Evolutionary conservation across 2,888 invertebrate species (phyloP).

Genomic region (Pediacus dermestoides): DNA sequence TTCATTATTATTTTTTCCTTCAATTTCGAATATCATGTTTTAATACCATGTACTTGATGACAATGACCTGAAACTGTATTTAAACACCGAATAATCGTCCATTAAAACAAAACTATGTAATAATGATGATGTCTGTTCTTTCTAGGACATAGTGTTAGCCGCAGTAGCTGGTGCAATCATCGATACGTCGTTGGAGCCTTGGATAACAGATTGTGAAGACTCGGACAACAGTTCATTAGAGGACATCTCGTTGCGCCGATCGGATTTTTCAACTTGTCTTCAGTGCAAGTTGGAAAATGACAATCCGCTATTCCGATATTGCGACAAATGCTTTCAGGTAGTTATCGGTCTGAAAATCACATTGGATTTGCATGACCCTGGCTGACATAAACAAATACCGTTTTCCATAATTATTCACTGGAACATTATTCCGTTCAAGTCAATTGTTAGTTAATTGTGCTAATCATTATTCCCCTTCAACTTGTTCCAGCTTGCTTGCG

Average conservation of each 20-base stretch:
- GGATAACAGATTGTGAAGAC: conserved; percentile 46
- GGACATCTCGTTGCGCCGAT: conserved; percentile 30
- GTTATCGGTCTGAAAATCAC: conserved; percentile 8
- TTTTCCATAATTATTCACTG: too few relatives aligned
- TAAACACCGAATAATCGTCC: too few relatives aligned
- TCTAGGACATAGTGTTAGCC: conserved; percentile 30
- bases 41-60: too few relatives aligned
- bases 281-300: conserved; percentile 60
- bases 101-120: too few relatives aligned
- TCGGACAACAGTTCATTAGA: conserved; percentile 41
- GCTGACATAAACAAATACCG: conserved; percentile 13
- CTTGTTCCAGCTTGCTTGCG: too few relatives aligned
- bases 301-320: conserved; percentile 64
- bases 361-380: conserved; percentile 25
- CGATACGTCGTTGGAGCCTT: conserved; percentile 42
- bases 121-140: too few relatives aligned
- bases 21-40: too few relatives aligned
- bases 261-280: conserved; percentile 63
- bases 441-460: too few relatives aligned
- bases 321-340: conserved; percentile 68
- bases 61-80: too few relatives aligned
- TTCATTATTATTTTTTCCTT: too few relatives aligned
- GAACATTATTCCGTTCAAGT: too few relatives aligned
- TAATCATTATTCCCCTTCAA: too few relatives aligned
- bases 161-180: conserved; percentile 43